Evolutionary conservation across 2,888 invertebrate species (phyloP), one percentile per base, ranked within the genome.

Genomic region (Andrena fulva): DNA sequence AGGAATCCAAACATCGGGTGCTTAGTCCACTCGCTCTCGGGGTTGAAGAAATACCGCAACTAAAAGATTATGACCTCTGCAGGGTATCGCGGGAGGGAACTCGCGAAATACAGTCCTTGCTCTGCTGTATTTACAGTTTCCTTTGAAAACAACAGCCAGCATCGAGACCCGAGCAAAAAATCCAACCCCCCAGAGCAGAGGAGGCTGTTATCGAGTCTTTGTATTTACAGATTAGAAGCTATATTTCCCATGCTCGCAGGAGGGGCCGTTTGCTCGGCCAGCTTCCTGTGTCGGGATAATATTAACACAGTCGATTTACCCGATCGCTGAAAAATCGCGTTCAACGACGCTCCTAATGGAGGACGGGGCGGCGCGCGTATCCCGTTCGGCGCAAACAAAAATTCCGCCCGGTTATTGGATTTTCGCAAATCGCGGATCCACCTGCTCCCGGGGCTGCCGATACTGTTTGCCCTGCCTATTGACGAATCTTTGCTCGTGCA

Each of bases 311-410:
- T 29, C 59, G 59, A n/a, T 48, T 56, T 33, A 8, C 8, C 8
- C 27, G 35, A 35, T 35, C 42, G 59, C 12, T 70, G 70, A 70
- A 60, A 70, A 70, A 48, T 60, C 70, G 59, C 12, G n/a, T 1
- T 27, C 54, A 1, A 27, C 33, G 27, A 59, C 42, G n/a, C 59
- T 42, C 27, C 42, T 69, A 69, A 69, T 59, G 59, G 29, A 71
- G 31, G 27, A 29, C 64, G 27, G 35, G 54, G 24, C 7, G 31
- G 52, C 50, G 24, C 31, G 31, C 24, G 35, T 27, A 27, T 42
- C 20, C 27, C 64, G 16, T 24, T 27, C 48, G 20, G 4, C 24
- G 33, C 59, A 29, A 69, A 50, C n/a, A 48, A 48, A 60, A 60
- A 31, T 60, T 27, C 31, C 24, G 42, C n/a, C 69, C 42, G 16